Base-by-base conservation (phyloP, 2,888 invertebrate species). In the Chymomyza procnemis region DNA sequence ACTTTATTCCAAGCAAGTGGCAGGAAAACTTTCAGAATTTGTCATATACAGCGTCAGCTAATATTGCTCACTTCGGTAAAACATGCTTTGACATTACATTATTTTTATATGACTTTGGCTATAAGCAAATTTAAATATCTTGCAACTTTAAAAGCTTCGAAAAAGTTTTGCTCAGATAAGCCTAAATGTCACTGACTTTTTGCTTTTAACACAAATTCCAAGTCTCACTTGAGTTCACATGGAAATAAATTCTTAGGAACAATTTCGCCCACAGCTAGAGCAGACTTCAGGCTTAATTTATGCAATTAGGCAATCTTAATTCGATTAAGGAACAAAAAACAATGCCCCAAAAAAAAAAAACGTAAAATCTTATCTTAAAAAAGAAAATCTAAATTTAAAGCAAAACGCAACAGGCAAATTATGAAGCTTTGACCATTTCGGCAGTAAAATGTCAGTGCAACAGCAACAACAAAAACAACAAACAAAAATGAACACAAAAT, bases 11-110 rank as follows among this genome's bases (percentile, higher is more conserved):
- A 61, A 26, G 56, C 65, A 69, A 76, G 72, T 75, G 76, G 61
- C 73, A 69, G 64, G 12, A 81, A 62, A 79, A 87, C 48, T 82
- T 82, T 85, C 71, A 48, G 72, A 78, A 87, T 82, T 85, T 82
- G 83, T 85, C 80, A 85, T 79, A 76, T 82, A 80, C 82, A 80
- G 75, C 75, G 71, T 66, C 59, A 60, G 79, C 84, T 79, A 75
- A 86, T 80, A 68, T 76, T 70, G 59, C 70, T 54, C 63, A 74
- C 69, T 78, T 66, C 1, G 54, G 54, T 54, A 2, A 14, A 41
- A 41, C 12, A 41, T 41, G 12, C 34, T 41, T 12, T 26, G 26
- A 26, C 26, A 26, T 26, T 26, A 26, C 5, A 26, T 26, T 26
- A 26, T 26, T 26, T 26, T 41, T 12, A 41, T 41, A 41, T 41